Conservation (phyloP, 2,797 vertebrate genomes). For the Enteromius treurensis region DNA sequence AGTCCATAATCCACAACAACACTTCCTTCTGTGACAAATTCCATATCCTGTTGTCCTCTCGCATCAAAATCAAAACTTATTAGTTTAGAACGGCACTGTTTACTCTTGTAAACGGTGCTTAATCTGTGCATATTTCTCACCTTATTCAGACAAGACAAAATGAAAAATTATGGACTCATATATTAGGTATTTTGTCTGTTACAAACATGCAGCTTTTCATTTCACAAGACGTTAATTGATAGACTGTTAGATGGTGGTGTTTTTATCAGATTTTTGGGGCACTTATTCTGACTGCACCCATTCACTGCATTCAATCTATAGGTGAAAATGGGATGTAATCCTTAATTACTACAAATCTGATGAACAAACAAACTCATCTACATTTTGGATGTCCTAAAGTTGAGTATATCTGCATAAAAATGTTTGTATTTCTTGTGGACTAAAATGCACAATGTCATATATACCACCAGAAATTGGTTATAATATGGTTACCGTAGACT, state of each 20-base stretch:
- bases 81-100: background rate
- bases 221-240: background rate
- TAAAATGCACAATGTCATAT: background rate
- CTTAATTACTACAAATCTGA: background rate
- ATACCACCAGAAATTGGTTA: background rate
- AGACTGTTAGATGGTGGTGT: background rate
- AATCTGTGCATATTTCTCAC: background rate
- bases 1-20: background rate
- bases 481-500: conserved; percentile 72
- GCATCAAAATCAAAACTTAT: background rate
- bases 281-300: background rate
- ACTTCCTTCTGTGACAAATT: background rate
- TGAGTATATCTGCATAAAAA: background rate
- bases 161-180: background rate
- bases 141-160: background rate
- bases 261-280: background rate
- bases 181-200: background rate
- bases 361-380: background rate
- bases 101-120: background rate
- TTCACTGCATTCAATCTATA: background rate
- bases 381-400: background rate
- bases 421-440: background rate
- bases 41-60: background rate
- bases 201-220: background rate
- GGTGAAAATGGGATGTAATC: background rate